Percentiles rank a stretch among this genome's conserved stretches.
phyloP scores from a whole-genome alignment of 1,140 invertebrate species.

The Pemphigus obesinymphae region DNA sequence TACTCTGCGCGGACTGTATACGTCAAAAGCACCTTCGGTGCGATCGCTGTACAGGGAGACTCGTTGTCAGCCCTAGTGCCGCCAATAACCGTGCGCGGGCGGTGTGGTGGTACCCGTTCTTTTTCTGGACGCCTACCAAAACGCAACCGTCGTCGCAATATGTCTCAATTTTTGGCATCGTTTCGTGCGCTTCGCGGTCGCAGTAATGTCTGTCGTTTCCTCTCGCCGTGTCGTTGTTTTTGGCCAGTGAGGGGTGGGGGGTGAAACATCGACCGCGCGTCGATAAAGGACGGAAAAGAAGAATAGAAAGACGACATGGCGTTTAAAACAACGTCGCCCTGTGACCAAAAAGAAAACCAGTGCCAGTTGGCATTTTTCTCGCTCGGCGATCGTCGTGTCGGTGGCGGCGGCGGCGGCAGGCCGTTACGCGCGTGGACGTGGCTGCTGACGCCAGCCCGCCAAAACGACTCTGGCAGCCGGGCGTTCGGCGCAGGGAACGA shows the following conservation, averaged over 20 bases:
- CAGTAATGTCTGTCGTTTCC: too few relatives aligned
- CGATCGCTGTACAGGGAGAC: too few relatives aligned
- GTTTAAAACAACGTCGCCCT: not conserved
- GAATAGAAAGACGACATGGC: not conserved
- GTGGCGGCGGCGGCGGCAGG: not conserved
- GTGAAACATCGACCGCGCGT: too few relatives aligned
- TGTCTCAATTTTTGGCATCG: not conserved
- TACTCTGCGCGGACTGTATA: too few relatives aligned
- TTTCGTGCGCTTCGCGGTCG: not conserved
- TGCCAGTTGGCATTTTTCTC: slow-evolving; percentile 31
- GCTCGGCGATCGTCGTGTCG: not conserved
- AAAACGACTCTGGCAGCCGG: not conserved
- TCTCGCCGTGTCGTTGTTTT: too few relatives aligned
- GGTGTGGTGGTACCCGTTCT: too few relatives aligned
- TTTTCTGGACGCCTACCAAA: not conserved
- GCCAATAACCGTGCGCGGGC: too few relatives aligned
- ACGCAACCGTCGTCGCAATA: not conserved
- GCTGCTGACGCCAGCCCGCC: not conserved
- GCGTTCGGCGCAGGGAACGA: not conserved
- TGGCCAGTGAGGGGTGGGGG: not conserved
- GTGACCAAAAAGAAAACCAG: not conserved
- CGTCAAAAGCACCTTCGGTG: too few relatives aligned
- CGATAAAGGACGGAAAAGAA: not conserved
- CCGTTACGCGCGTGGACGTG: not conserved
- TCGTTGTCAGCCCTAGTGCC: too few relatives aligned